phyloP scores from a whole-genome alignment of 2,113 vertebrate species.

The Meleagris gallopavo region DNA sequence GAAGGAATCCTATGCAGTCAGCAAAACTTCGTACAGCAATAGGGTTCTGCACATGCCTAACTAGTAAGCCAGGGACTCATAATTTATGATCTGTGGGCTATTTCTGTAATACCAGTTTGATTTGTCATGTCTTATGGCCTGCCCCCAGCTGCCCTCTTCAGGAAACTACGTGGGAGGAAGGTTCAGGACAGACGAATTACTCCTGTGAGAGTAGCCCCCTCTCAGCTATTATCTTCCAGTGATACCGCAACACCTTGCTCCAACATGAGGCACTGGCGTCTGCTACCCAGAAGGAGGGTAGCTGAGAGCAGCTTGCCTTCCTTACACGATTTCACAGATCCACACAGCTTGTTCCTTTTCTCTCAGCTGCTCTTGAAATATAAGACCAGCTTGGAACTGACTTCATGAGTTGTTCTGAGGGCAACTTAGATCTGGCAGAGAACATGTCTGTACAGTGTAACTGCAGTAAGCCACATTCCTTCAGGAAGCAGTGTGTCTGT shows the following conservation, averaged over 20 bases:
- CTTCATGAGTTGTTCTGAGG: neutral
- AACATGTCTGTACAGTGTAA: neutral
- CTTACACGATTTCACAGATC: neutral
- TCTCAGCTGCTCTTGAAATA: neutral
- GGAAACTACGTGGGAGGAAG: neutral
- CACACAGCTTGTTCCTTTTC: conserved; percentile 4
- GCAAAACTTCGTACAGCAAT: neutral
- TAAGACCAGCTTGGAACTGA: conserved; percentile 11
- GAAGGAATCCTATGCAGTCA: conserved; percentile 25
- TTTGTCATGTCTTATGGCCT: conserved; percentile 30
- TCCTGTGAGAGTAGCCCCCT: neutral
- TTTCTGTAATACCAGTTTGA: conserved; percentile 38
- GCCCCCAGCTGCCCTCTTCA: conserved; percentile 33
- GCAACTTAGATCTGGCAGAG: neutral
- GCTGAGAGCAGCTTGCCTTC: neutral
- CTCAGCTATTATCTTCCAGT: neutral
- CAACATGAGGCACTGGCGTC: neutral
- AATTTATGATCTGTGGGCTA: conserved; percentile 56
- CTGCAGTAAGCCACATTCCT: neutral
- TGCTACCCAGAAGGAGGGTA: neutral
- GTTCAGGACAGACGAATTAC: conserved; percentile 2
- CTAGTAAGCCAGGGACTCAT: neutral
- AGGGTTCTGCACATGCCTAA: neutral
- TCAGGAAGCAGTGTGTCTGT: neutral
- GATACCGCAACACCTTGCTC: neutral